These are phyloP conservation scores for Anastrepha obliqua DNA, from an alignment of 1,140 invertebrate species.

Conservation along the genomic window DNA sequence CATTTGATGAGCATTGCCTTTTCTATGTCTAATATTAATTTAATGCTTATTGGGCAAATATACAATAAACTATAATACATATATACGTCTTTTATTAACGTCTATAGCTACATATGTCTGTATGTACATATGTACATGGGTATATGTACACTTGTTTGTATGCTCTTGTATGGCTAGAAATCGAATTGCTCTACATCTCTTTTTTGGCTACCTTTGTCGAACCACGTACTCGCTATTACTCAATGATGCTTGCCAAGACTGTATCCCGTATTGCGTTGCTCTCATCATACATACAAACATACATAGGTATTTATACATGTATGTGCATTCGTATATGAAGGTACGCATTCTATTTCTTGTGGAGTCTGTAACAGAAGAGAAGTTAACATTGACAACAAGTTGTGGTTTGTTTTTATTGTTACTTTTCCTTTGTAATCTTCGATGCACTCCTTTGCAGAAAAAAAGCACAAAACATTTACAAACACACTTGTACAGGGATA, in stretches of 20 bases:
- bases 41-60: no score
- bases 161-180: no score
- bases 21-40: no score
- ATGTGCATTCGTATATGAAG: not conserved
- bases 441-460: not conserved
- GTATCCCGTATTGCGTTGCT: not conserved
- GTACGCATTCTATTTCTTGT: not conserved
- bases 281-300: not conserved
- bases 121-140: no score
- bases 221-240: not conserved
- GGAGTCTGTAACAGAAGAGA: not conserved
- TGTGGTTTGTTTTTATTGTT: constrained; percentile 15
- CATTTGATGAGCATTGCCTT: no score
- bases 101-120: no score
- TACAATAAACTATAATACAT: no score
- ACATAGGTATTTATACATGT: not conserved
- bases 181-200: not conserved
- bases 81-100: no score
- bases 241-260: constrained; percentile 5
- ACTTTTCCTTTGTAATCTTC: not conserved
- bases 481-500: not conserved
- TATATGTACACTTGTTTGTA: no score
- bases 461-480: not conserved
- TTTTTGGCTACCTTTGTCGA: not conserved
- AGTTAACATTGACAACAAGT: not conserved